These are phyloP conservation scores for Lithophane semibrunnea DNA, from an alignment of 2,888 invertebrate species.

Conservation along the genomic window DNA sequence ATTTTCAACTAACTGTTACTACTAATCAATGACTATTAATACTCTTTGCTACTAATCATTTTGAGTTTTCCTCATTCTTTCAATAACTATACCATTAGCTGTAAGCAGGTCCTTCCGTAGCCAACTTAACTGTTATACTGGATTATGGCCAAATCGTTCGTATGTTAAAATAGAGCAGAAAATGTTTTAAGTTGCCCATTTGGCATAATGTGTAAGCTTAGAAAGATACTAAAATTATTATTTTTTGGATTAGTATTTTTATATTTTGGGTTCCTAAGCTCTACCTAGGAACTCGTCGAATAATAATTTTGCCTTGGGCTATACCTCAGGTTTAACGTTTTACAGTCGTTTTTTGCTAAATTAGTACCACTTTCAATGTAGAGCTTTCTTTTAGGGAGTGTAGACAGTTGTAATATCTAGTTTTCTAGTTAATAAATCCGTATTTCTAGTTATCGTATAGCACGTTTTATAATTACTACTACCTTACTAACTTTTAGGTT, in stretches of 20 bases:
- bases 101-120: no score
- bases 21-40: no score
- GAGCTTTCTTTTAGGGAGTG: background rate
- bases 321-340: background rate
- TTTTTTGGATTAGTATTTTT: background rate
- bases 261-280: no score
- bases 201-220: background rate
- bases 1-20: background rate
- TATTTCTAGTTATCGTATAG: background rate
- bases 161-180: background rate
- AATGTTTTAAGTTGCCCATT: background rate
- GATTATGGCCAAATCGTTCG: background rate
- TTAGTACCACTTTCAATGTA: background rate
- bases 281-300: background rate
- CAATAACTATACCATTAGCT: background rate
- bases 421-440: background rate
- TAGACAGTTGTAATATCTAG: background rate
- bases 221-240: background rate
- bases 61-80: background rate
- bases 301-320: background rate
- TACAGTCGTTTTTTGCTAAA: background rate
- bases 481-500: slow-evolving; percentile 5
- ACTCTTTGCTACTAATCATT: no score
- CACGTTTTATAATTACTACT: background rate
- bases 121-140: background rate